These are phyloP conservation scores for Chloromyia formosa DNA, from an alignment of 2,888 invertebrate genomes.

Conservation along the genomic window DNA sequence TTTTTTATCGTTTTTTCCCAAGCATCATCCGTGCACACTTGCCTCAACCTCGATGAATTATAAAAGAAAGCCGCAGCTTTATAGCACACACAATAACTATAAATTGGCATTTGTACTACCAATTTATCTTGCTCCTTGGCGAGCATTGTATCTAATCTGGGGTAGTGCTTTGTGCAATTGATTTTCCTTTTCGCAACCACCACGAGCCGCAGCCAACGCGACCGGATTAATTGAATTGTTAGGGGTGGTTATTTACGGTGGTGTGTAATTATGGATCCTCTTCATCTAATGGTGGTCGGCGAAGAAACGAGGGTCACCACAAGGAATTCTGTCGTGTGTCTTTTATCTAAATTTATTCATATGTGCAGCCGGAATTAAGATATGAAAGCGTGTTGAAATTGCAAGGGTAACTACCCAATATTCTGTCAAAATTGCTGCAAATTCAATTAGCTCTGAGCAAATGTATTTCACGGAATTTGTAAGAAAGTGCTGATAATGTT, in stretches of 20 bases:
- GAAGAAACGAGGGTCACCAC: neutral
- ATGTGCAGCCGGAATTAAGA: too few relatives aligned
- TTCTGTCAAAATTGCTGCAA: too few relatives aligned
- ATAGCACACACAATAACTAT: slow-evolving; percentile 46
- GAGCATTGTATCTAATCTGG: neutral
- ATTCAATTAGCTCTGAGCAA: too few relatives aligned
- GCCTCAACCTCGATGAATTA: neutral
- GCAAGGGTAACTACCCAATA: too few relatives aligned
- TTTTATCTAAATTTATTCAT: too few relatives aligned
- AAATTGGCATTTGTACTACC: slow-evolving; percentile 50
- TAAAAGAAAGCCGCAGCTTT: slow-evolving; percentile 36
- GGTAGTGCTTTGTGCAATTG: slow-evolving; percentile 21
- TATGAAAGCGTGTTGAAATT: too few relatives aligned
- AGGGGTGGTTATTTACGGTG: slow-evolving; percentile 10
- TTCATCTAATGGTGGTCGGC: neutral
- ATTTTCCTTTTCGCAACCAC: slow-evolving; percentile 3
- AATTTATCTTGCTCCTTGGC: slow-evolving; percentile 47
- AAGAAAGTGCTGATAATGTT: too few relatives aligned
- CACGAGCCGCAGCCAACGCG: neutral
- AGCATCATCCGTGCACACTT: neutral
- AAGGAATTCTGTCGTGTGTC: too few relatives aligned
- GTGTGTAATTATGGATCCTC: neutral
- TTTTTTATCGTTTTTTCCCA: neutral
- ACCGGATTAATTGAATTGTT: slow-evolving; percentile 35
- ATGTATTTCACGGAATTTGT: too few relatives aligned